phyloP scores from a whole-genome alignment of 2,888 invertebrate species.

The Anodontia alba region DNA sequence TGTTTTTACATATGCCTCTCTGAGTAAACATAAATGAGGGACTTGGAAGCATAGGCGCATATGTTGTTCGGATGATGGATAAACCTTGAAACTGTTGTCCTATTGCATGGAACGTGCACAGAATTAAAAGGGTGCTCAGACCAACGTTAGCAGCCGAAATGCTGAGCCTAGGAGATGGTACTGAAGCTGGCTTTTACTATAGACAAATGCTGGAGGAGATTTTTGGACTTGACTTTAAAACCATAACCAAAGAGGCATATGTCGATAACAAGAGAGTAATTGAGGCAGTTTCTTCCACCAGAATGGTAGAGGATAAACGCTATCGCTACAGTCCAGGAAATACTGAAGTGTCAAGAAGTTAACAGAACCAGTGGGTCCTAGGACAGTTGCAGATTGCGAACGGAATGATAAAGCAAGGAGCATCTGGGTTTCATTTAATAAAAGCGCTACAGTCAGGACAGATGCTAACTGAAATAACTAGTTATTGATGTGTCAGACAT shows the following conservation, averaged over 20 bases:
- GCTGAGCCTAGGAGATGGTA: slow-evolving; percentile 39
- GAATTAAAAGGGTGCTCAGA: slow-evolving; percentile 35
- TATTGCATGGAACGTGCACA: slow-evolving; percentile 38
- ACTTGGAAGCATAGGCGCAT: slow-evolving; percentile 15
- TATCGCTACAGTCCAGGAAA: background rate
- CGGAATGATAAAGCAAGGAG: too few species aligned
- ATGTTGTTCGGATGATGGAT: slow-evolving; percentile 41
- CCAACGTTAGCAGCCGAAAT: slow-evolving; percentile 41
- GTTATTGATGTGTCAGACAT: too few species aligned
- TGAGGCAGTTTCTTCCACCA: slow-evolving; percentile 42
- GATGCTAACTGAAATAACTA: too few species aligned
- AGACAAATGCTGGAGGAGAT: slow-evolving; percentile 31
- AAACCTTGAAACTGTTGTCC: slow-evolving; percentile 35
- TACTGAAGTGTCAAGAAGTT: background rate
- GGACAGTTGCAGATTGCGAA: too few species aligned
- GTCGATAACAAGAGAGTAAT: slow-evolving; percentile 48
- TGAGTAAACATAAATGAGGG: slow-evolving; percentile 26
- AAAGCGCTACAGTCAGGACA: too few species aligned
- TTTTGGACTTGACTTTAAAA: slow-evolving; percentile 5
- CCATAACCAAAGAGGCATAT: slow-evolving; percentile 23
- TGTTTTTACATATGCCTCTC: slow-evolving; percentile 22
- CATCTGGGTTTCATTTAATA: too few species aligned
- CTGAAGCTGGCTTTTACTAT: slow-evolving; percentile 44
- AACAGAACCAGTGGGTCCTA: background rate
- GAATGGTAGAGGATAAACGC: slow-evolving; percentile 43